Conservation (phyloP, 2,888 invertebrate genomes). For the Capitulum mitella region DNA sequence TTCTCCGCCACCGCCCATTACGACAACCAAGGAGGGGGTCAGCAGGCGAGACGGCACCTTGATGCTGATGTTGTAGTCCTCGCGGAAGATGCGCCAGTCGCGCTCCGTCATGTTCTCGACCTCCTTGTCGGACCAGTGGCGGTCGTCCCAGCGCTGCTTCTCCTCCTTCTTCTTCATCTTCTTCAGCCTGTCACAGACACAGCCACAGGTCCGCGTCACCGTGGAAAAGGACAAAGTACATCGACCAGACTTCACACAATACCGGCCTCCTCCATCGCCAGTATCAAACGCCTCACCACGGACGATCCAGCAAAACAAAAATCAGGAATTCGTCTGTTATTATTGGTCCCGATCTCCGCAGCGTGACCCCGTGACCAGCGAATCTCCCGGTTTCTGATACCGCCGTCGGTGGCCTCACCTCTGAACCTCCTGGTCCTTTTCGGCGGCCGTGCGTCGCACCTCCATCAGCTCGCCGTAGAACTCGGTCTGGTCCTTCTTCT, state of each 20-base stretch:
- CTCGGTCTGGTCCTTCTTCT: slow-evolving; percentile 89
- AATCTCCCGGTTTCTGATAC: too few relatives aligned
- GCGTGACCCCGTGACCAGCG: too few relatives aligned
- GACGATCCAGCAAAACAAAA: too few relatives aligned
- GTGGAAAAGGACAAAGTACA: too few relatives aligned
- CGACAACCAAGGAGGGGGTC: neutral
- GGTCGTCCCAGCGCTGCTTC: slow-evolving; percentile 96
- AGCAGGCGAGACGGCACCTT: slow-evolving; percentile 49
- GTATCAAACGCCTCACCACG: too few relatives aligned
- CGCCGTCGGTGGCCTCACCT: too few relatives aligned
- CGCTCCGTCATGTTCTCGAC: slow-evolving; percentile 94
- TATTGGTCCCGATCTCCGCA: too few relatives aligned
- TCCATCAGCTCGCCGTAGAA: slow-evolving; percentile 95
- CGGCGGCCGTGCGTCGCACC: slow-evolving; percentile 87
- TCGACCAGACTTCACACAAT: too few relatives aligned
- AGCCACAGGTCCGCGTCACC: too few relatives aligned
- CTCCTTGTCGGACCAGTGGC: slow-evolving; percentile 97
- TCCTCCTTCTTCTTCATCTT: slow-evolving; percentile 92
- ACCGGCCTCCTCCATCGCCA: too few relatives aligned
- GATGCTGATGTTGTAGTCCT: slow-evolving; percentile 97
- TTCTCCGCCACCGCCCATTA: too few relatives aligned
- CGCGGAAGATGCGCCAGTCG: slow-evolving; percentile 99
- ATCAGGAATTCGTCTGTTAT: too few relatives aligned
- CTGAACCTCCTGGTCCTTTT: slow-evolving; percentile 88
- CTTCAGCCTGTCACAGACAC: slow-evolving; percentile 72